These are phyloP conservation scores for Wiebesia pumilae DNA, from an alignment of 1,140 invertebrate genomes.

Conservation along the genomic window DNA sequence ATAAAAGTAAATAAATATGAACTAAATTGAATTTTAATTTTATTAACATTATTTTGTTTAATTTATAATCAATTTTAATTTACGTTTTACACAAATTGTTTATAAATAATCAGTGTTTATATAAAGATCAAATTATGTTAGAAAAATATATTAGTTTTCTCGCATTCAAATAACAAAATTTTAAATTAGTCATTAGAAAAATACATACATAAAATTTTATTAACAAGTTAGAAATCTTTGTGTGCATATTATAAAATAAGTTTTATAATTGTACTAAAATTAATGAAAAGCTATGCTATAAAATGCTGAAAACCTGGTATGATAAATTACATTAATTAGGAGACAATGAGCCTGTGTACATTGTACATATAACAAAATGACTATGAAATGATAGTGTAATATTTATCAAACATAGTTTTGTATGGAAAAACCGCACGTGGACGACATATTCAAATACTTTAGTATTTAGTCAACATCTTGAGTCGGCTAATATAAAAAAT, in stretches of 20 bases:
- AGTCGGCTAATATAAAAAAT: conserved; percentile 46
- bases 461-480: conserved; percentile 46
- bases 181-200: conserved; percentile 17
- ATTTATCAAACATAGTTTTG: conserved; percentile 40
- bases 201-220: neutral
- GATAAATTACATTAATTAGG: conserved; percentile 16
- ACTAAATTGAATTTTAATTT: conserved; percentile 27
- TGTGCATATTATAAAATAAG: too few species aligned
- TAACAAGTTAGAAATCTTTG: neutral
- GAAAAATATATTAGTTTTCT: conserved; percentile 44
- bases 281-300: conserved; percentile 34
- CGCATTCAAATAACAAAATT: conserved; percentile 19
- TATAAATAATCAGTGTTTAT: conserved; percentile 15
- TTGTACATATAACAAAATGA: conserved; percentile 48
- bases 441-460: conserved; percentile 50
- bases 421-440: conserved; percentile 36
- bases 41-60: conserved; percentile 24
- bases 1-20: conserved; percentile 16
- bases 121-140: conserved; percentile 10
- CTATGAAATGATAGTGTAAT: conserved; percentile 43
- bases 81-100: neutral
- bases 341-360: conserved; percentile 48
- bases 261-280: conserved; percentile 20
- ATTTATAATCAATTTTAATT: neutral
- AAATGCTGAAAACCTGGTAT: conserved; percentile 38